Evolutionary conservation across 2,888 invertebrate genomes (phyloP).

Genomic region (Ochropleura leucogaster): DNA sequence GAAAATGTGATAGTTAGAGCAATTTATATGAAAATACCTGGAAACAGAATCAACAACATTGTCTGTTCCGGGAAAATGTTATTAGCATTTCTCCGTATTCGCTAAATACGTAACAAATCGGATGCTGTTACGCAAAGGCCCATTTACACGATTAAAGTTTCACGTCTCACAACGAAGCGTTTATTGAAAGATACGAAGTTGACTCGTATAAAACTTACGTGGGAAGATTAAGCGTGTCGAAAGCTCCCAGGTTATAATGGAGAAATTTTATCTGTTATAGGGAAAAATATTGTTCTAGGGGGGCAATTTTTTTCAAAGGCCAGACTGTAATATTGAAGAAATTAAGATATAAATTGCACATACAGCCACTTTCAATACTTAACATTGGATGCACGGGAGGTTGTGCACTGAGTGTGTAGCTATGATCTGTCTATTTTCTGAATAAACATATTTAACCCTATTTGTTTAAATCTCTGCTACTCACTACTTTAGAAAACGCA

Average conservation of each 20-base stretch:
- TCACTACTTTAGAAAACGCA: neutral
- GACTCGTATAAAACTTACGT: neutral
- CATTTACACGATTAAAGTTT: neutral
- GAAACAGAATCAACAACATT: slow-evolving; percentile 25
- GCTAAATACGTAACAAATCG: slow-evolving; percentile 5
- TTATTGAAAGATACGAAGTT: neutral
- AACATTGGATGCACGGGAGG: neutral
- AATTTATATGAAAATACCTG: slow-evolving; percentile 4
- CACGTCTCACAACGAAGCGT: neutral
- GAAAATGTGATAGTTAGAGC: neutral
- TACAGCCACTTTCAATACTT: too few relatives aligned
- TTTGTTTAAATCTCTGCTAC: neutral
- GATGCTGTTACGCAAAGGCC: slow-evolving; percentile 8
- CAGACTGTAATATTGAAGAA: neutral
- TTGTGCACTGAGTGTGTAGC: too few relatives aligned
- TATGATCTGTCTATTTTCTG: too few relatives aligned
- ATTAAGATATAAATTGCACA: neutral
- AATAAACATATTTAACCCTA: neutral
- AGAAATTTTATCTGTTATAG: neutral
- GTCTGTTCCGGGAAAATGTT: slow-evolving; percentile 17
- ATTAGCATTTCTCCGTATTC: slow-evolving; percentile 10
- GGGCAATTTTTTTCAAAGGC: too few relatives aligned
- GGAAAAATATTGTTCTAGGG: neutral
- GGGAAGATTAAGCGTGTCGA: neutral
- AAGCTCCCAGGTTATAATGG: neutral